Evolutionary conservation across 1,140 invertebrate species (phyloP).

Genomic region (Charaxes varanes): DNA sequence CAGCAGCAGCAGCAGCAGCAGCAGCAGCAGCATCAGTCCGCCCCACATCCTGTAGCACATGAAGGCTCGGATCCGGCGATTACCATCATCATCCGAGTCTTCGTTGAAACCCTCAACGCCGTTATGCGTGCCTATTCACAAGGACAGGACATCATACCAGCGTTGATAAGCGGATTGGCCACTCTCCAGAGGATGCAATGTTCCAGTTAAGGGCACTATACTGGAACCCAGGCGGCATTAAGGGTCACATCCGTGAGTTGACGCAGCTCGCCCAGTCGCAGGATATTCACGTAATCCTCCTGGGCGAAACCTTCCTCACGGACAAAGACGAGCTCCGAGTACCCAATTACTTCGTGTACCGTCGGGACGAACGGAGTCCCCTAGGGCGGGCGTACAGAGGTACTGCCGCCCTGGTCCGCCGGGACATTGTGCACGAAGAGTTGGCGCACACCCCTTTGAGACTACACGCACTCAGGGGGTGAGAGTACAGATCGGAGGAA

Average conservation of each 20-base stretch:
- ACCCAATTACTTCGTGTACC: slow-evolving; percentile 7
- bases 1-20: too few species aligned
- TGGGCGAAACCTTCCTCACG: slow-evolving; percentile 3
- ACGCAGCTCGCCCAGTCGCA: slow-evolving; percentile 1
- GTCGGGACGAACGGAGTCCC: slow-evolving; percentile 11
- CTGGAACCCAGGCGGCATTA: slow-evolving; percentile 4
- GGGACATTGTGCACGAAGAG: slow-evolving; percentile 6
- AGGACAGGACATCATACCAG: background rate
- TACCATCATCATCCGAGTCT: background rate
- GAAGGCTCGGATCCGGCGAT: background rate
- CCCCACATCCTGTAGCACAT: too few species aligned
- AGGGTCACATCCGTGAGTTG: background rate
- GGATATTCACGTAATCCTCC: background rate
- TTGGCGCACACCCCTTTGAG: background rate
- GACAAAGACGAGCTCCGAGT: background rate
- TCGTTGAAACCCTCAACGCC: background rate
- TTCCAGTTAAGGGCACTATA: slow-evolving; percentile 1
- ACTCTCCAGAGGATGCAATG: background rate
- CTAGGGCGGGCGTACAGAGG: slow-evolving; percentile 2
- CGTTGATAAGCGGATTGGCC: background rate
- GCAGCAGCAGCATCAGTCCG: too few species aligned
- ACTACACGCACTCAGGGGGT: background rate
- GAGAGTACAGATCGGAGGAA: background rate
- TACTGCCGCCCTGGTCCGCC: slow-evolving; percentile 1
- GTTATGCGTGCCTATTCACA: background rate